Conservation (phyloP, 2,113 vertebrate genomes). For the Ellobius talpinus region DNA sequence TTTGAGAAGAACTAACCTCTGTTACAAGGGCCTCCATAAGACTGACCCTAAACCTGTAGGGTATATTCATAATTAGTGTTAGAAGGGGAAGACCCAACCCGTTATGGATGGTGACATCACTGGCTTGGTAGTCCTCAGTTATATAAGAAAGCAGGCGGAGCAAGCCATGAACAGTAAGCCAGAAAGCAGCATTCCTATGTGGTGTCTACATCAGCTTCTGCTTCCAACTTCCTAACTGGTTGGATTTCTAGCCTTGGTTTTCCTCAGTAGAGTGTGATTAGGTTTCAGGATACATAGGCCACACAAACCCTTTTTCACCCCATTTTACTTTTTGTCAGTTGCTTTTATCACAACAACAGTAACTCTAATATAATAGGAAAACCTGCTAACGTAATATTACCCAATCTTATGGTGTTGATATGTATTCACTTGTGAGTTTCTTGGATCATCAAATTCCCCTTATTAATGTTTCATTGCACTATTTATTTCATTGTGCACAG, state of each 20-base stretch:
- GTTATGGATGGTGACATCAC: neutral
- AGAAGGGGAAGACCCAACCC: accelerated
- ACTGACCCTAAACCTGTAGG: no score
- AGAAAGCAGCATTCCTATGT: no score
- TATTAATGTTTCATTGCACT: neutral
- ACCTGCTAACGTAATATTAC: neutral
- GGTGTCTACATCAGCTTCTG: neutral
- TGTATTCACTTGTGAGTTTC: neutral
- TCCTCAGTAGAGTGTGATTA: neutral
- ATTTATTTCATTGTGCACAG: neutral
- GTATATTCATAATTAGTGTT: neutral
- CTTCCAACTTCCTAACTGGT: neutral
- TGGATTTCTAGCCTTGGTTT: neutral
- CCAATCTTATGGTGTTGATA: neutral
- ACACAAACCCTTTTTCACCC: neutral
- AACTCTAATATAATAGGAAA: neutral
- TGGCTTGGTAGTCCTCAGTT: neutral
- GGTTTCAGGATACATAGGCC: neutral
- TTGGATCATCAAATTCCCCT: neutral
- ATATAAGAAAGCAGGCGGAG: neutral
- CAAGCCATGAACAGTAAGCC: neutral
- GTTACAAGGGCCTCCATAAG: no score
- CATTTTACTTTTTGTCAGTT: neutral
- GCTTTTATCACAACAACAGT: neutral
- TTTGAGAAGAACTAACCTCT: neutral